A percentile compares a stretch with the other conserved stretches of the same genome.
Conservation (phyloP, 2,888 invertebrate genomes). For the Amblyjoppa proteus region DNA sequence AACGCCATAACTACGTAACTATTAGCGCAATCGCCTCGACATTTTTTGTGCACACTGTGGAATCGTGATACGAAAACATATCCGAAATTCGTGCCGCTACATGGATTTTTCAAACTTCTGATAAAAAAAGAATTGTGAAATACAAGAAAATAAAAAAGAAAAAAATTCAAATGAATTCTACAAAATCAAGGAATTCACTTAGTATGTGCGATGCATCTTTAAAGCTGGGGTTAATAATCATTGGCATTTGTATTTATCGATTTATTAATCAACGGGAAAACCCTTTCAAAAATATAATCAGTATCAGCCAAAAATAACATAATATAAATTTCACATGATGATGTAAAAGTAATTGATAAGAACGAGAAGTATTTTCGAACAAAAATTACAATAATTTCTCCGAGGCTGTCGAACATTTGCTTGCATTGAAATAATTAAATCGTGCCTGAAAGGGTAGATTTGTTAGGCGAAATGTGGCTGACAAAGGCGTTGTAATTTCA, state of each 20-base stretch:
- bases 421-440: background rate
- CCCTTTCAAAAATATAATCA: background rate
- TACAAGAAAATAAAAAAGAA: too few species aligned
- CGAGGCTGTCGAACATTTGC: background rate
- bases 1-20: too few species aligned
- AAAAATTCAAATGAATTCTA: too few species aligned
- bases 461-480: background rate
- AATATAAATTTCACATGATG: background rate
- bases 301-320: background rate
- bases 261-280: background rate
- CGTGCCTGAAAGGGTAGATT: background rate
- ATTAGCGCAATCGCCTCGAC: too few species aligned
- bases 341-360: too few species aligned
- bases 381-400: background rate
- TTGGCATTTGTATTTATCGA: background rate
- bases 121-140: too few species aligned
- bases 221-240: background rate
- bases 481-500: slow-evolving; percentile 56
- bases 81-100: too few species aligned
- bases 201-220: background rate
- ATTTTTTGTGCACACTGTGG: too few species aligned
- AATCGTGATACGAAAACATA: too few species aligned
- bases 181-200: too few species aligned
- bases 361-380: too few species aligned
- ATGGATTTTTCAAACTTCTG: too few species aligned